Base-by-base conservation (phyloP, 2,797 vertebrate genomes). In the Simalia tracyae region DNA sequence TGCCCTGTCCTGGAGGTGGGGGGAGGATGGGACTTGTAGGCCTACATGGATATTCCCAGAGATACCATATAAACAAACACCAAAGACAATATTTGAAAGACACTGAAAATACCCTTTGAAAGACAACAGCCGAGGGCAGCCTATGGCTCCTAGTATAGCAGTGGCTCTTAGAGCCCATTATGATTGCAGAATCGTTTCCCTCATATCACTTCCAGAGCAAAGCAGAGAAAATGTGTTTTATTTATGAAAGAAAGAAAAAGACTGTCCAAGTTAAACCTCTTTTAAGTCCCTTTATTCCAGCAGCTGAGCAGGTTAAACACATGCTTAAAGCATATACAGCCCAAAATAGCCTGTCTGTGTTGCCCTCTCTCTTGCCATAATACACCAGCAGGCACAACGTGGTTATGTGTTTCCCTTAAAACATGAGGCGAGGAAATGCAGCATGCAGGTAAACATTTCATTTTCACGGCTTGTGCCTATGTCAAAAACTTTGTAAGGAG, bases 401-500 rank as follows among this genome's bases (percentile, higher is more conserved):
- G 26, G 15, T 36, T 24, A 61, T 12, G 7, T 54, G 3, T 61
- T 91, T 88, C 42, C 6, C 59, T 15, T 81, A 42, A 19, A 81
- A 72, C 4, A 17, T n/a, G 54, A 46, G 8, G 59, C 72, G 56
- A n/a, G 36, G 19, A 88, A 88, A 26, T 46, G 28, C 11, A 76
- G 12, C 22, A 19, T 5, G 9, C 4, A 26, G 60, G 28, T 19
- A 81, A 59, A 28, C 11, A 5, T 50, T 54, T 28, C 72, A 84
- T 66, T 87, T 91, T 90, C 87, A 50, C 88, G 36, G 64, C 36
- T 86, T 46, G 54, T 19, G n/a, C 57, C 87, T 89, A 89, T 76
- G 85, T 91, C 89, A 81, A 91, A 89, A 90, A 11, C 87, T 46
- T 89, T 86, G 81, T 92, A 84, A 91, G 91, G 84, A 89, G 19